Conservation (phyloP, 2,888 invertebrate species). For the Glaucopsyche alexis region DNA sequence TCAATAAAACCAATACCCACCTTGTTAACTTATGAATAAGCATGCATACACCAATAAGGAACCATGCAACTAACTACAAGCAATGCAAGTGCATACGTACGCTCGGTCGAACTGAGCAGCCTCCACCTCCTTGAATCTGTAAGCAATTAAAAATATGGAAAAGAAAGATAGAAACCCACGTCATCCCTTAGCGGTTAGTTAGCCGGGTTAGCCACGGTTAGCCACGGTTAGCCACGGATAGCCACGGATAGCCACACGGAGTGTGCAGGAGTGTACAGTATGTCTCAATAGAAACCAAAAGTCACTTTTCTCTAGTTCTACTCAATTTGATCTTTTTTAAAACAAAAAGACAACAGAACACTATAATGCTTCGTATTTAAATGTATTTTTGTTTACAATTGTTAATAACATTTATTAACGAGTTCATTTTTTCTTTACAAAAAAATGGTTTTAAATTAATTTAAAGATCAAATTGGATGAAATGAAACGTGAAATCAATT, state of each 20-base stretch:
- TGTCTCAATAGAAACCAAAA: slow-evolving; percentile 3
- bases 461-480: too few species aligned
- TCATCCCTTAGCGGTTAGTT: slow-evolving; percentile 55
- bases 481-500: too few species aligned
- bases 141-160: slow-evolving; percentile 82
- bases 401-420: too few species aligned
- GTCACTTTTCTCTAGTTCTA: too few species aligned
- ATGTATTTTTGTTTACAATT: not conserved
- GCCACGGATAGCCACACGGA: slow-evolving; percentile 47
- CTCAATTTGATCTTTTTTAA: too few species aligned
- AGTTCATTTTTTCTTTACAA: too few species aligned
- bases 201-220: slow-evolving; percentile 52
- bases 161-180: slow-evolving; percentile 68
- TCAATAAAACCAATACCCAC: not conserved
- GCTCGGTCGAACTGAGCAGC: slow-evolving; percentile 89
- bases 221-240: slow-evolving; percentile 50
- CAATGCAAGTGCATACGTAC: slow-evolving; percentile 83
- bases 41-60: slow-evolving; percentile 2
- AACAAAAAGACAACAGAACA: too few species aligned
- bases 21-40: not conserved
- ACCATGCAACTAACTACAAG: slow-evolving; percentile 50
- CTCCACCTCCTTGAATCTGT: slow-evolving; percentile 92
- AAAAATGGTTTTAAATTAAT: too few species aligned
- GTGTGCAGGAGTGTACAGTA: slow-evolving; percentile 63
- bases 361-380: too few species aligned